A percentile compares a stretch with the other conserved stretches of the same genome.
Evolutionary conservation across 2,797 vertebrate species (phyloP).

Genomic region (Siniperca undulata): DNA sequence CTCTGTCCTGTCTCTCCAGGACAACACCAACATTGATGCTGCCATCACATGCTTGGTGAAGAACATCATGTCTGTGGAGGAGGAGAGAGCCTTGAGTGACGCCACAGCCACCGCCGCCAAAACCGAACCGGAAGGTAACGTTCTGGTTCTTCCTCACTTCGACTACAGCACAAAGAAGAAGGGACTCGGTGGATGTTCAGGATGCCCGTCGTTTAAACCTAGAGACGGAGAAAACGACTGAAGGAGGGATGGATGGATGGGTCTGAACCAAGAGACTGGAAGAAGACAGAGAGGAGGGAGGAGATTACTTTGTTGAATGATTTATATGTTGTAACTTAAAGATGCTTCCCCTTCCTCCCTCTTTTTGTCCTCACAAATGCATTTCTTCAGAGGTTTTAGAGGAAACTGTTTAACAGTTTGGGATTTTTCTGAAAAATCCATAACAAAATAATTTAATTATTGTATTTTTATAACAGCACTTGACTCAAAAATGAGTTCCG

Average conservation of each 20-base stretch:
- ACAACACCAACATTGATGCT: slow-evolving; percentile 87
- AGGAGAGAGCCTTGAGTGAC: slow-evolving; percentile 32
- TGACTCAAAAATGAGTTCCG: not conserved
- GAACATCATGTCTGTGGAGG: slow-evolving; percentile 80
- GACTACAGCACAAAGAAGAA: slow-evolving; percentile 74
- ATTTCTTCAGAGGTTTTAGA: not conserved
- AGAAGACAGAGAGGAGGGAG: not conserved
- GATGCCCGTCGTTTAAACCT: slow-evolving; percentile 65
- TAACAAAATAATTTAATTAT: not conserved
- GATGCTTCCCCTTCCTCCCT: too few relatives aligned
- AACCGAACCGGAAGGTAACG: slow-evolving; percentile 55
- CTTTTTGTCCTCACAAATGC: not conserved
- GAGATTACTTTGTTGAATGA: not conserved
- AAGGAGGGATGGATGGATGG: not conserved
- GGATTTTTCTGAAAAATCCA: not conserved
- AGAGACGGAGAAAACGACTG: slow-evolving; percentile 51
- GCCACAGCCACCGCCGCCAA: not conserved
- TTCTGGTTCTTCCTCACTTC: slow-evolving; percentile 78
- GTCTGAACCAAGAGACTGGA: not conserved
- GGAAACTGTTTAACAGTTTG: not conserved
- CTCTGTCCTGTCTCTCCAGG: slow-evolving; percentile 67
- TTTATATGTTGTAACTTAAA: not conserved
- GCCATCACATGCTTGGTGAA: slow-evolving; percentile 85
- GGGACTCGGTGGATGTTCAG: slow-evolving; percentile 61
- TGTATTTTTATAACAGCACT: not conserved